Percentiles rank a stretch among this genome's conserved stretches.
phyloP scores from a whole-genome alignment of 1,140 invertebrate genomes.

The Steinernema feltiae region DNA sequence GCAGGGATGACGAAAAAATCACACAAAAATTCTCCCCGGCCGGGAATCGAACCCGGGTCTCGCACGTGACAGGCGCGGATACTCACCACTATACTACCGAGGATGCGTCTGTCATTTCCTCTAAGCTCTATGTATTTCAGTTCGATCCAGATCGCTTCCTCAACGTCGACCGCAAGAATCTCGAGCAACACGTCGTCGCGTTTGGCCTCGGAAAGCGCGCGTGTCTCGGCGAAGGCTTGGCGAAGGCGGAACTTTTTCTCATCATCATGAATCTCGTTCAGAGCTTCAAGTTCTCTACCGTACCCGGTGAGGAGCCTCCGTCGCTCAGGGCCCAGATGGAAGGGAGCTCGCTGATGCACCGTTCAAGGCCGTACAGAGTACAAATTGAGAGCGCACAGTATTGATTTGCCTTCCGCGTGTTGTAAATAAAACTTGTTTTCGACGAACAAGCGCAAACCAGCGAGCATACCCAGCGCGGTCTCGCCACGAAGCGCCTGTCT shows the following conservation, averaged over 20 bases:
- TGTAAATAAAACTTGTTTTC: too few relatives aligned
- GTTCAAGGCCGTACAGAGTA: not conserved
- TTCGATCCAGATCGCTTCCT: slow-evolving; percentile 29
- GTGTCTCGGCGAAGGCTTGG: slow-evolving; percentile 30
- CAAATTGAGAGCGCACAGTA: not conserved
- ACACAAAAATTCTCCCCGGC: too few relatives aligned
- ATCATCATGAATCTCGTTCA: slow-evolving; percentile 6
- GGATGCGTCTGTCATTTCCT: too few relatives aligned
- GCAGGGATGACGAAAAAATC: too few relatives aligned
- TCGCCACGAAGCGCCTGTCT: too few relatives aligned
- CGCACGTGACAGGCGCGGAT: too few relatives aligned
- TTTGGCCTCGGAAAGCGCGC: slow-evolving; percentile 33
- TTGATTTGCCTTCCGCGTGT: too few relatives aligned
- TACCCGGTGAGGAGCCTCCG: not conserved
- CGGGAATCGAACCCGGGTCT: too few relatives aligned
- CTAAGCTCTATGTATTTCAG: too few relatives aligned
- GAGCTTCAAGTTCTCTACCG: not conserved
- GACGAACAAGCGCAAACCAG: too few relatives aligned
- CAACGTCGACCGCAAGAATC: not conserved
- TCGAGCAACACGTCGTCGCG: slow-evolving; percentile 23
- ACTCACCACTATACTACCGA: too few relatives aligned
- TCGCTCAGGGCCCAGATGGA: not conserved
- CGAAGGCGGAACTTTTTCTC: slow-evolving; percentile 27
- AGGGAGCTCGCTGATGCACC: not conserved
- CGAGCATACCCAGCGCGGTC: too few relatives aligned